Evolutionary conservation across 2,888 invertebrate genomes (phyloP).

Genomic region (Eupeodes luniger): DNA sequence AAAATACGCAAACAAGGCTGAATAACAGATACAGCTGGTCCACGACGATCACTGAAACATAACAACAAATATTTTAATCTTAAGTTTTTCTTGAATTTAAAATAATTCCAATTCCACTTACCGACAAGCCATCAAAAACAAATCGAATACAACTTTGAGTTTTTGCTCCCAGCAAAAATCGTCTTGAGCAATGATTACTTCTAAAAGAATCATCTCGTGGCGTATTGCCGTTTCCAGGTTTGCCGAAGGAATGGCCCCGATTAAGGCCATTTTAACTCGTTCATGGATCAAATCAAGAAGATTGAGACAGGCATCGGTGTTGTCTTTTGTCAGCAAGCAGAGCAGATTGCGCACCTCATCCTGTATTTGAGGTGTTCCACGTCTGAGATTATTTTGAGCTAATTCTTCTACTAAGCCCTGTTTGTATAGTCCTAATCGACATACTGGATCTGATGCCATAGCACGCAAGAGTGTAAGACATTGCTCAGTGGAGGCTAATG

Average conservation of each 20-base stretch:
- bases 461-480: slow-evolving; percentile 96
- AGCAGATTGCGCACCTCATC: slow-evolving; percentile 95
- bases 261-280: slow-evolving; percentile 92
- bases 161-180: slow-evolving; percentile 98
- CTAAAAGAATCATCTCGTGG: slow-evolving; percentile 94
- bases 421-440: slow-evolving; percentile 90
- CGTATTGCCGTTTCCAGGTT: slow-evolving; percentile 91
- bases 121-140: slow-evolving; percentile 92
- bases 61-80: not conserved
- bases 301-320: slow-evolving; percentile 90
- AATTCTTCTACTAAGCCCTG: slow-evolving; percentile 95
- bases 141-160: slow-evolving; percentile 92
- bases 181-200: slow-evolving; percentile 94
- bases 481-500: slow-evolving; percentile 96
- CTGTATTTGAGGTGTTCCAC: slow-evolving; percentile 93
- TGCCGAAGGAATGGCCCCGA: slow-evolving; percentile 90
- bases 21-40: slow-evolving; percentile 94
- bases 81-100: not conserved
- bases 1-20: slow-evolving; percentile 97
- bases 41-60: slow-evolving; percentile 87
- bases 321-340: slow-evolving; percentile 95
- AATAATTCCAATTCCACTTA: slow-evolving; percentile 73
- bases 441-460: slow-evolving; percentile 91
- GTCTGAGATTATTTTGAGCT: slow-evolving; percentile 94
- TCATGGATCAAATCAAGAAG: slow-evolving; percentile 88